phyloP scores from a whole-genome alignment of 2,888 invertebrate species.

The Cremastinae sp. region DNA sequence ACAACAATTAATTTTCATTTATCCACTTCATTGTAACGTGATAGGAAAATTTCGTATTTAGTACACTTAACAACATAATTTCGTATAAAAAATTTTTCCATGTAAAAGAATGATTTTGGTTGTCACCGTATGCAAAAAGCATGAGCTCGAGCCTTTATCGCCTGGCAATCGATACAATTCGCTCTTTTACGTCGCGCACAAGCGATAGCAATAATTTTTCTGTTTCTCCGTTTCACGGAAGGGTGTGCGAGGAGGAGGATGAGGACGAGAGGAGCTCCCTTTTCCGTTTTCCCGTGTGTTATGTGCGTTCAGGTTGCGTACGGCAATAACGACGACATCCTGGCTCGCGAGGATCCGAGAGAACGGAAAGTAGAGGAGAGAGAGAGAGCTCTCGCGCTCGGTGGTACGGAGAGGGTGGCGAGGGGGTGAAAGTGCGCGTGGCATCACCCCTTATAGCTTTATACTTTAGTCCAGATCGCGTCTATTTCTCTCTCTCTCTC shows the following conservation, averaged over 20 bases:
- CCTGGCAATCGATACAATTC: slow-evolving; percentile 36
- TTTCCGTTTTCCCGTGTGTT: slow-evolving; percentile 45
- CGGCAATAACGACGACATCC: slow-evolving; percentile 54
- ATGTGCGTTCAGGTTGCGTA: slow-evolving; percentile 50
- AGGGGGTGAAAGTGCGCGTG: slow-evolving; percentile 49
- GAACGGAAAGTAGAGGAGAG: slow-evolving; percentile 19
- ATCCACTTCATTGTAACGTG: too few relatives aligned
- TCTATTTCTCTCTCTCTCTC: not conserved
- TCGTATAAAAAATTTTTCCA: too few relatives aligned
- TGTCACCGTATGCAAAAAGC: slow-evolving; percentile 11
- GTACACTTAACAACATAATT: not conserved
- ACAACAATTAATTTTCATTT: too few relatives aligned
- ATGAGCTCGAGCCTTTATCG: slow-evolving; percentile 30
- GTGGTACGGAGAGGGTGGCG: slow-evolving; percentile 61
- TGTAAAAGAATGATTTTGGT: too few relatives aligned
- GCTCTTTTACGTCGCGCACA: slow-evolving; percentile 26
- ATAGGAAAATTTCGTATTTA: too few relatives aligned
- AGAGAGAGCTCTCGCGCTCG: slow-evolving; percentile 54
- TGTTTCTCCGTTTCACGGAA: too few relatives aligned
- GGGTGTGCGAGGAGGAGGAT: too few relatives aligned
- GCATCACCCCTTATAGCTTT: slow-evolving; percentile 67
- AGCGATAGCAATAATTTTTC: slow-evolving; percentile 13
- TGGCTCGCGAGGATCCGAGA: slow-evolving; percentile 14
- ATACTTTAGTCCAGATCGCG: slow-evolving; percentile 69
- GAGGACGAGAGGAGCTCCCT: slow-evolving; percentile 18